Evolutionary conservation across 2,888 invertebrate species (phyloP).

Genomic region (Spodoptera littoralis): DNA sequence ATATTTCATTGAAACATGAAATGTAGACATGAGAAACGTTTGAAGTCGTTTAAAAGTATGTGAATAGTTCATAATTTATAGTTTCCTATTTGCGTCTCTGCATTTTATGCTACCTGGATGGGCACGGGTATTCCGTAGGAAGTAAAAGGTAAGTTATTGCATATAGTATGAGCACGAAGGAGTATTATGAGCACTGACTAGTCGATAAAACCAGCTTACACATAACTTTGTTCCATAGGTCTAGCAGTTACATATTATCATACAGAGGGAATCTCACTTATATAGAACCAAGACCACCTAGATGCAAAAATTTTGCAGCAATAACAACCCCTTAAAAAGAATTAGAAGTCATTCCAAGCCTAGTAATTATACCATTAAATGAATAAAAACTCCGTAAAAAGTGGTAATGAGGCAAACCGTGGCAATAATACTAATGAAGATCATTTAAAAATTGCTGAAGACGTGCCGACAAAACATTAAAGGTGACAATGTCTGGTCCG

Average conservation of each 20-base stretch:
- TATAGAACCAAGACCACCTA: too few relatives aligned
- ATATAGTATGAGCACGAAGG: neutral
- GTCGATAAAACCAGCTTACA: too few relatives aligned
- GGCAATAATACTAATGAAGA: neutral
- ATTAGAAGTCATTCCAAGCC: too few relatives aligned
- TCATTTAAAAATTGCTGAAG: conserved; percentile 7
- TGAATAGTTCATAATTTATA: conserved; percentile 2
- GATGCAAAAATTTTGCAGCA: too few relatives aligned
- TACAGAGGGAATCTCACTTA: too few relatives aligned
- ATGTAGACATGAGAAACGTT: conserved; percentile 17
- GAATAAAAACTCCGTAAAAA: too few relatives aligned
- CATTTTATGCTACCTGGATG: conserved; percentile 2
- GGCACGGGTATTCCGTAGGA: neutral
- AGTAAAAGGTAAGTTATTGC: neutral
- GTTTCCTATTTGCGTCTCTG: neutral
- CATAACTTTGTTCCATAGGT: too few relatives aligned
- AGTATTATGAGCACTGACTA: too few relatives aligned
- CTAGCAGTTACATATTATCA: too few relatives aligned
- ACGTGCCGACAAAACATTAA: conserved; percentile 1
- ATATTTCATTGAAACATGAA: conserved; percentile 7
- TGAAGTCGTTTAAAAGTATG: conserved; percentile 1
- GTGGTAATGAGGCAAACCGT: too few relatives aligned
- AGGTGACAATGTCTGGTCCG: conserved; percentile 26
- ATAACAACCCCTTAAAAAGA: too few relatives aligned
- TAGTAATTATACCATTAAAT: too few relatives aligned